Base-by-base conservation (phyloP, 2,113 vertebrate species). In the Crypturellus undulatus region DNA sequence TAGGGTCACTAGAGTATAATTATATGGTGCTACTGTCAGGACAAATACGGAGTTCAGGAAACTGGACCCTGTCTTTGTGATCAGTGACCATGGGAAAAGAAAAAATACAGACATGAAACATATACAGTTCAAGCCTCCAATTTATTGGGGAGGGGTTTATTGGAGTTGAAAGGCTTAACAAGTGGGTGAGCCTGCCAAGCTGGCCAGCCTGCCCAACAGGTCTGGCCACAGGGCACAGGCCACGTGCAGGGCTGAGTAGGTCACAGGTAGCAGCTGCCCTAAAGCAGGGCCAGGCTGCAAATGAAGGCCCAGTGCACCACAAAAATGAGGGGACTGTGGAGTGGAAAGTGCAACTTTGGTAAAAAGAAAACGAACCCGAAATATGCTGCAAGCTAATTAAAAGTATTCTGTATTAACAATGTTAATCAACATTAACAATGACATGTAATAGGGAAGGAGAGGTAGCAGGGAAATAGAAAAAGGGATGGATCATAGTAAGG, bases 11-110 rank as follows among this genome's bases (percentile, higher is more conserved):
- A 64, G 21, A 90, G 49, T 13, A 70, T 34, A 68, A 68, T 68
- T 12, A 59, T 22, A 47, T 40, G 65, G 68, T 32, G 32, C 38
- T 59, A 63, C 10, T 30, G 63, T 59, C 49, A 81, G 26, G 76
- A 62, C 11, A 73, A 79, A 92, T 87, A 64, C 49, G 70, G 43
- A 93, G 24, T 32, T 81, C 81, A 90, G 52, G 56, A 67, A 79
- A 54, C 8, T 0, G 0, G 58, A 18, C n/a, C 21, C 59, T 69
- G 92, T 73, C 72, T 93, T 67, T 16, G n/a, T 63, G 87, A 54
- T 42, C 84, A 79, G 40, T 54, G 62, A 79, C 81, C 71, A 15
- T 59, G 67, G 62, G 52, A 89, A 90, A 32, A 45, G 24, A 32
- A 58, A 58, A 30, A 58, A 18, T 9, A 32, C 58, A 36, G 62